Evolutionary conservation across 2,113 vertebrate genomes (phyloP).

Genomic region (Empidonax alnorum): DNA sequence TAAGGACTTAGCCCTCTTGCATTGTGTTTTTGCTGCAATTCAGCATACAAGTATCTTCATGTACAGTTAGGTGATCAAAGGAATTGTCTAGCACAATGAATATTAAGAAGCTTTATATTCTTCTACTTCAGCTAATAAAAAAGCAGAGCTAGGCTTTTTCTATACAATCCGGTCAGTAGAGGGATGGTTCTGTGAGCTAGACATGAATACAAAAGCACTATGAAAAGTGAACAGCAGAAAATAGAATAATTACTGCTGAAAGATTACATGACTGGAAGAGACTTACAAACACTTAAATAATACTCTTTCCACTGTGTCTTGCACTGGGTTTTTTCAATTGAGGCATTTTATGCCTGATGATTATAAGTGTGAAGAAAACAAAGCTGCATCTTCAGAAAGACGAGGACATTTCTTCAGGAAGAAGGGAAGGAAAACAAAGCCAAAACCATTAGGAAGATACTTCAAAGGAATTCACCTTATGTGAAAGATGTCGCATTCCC

Average conservation of each 20-base stretch:
- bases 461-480: not conserved
- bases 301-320: not conserved
- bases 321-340: not conserved
- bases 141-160: not conserved
- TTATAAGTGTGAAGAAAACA: not conserved
- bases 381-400: not conserved
- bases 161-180: not conserved
- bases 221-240: not conserved
- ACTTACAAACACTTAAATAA: not conserved
- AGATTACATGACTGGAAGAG: not conserved
- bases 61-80: not conserved
- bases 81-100: not conserved
- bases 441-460: not conserved
- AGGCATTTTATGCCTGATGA: not conserved
- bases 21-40: not conserved
- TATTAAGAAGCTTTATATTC: not conserved
- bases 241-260: not conserved
- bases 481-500: not conserved
- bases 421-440: not conserved
- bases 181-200: not conserved
- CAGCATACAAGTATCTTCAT: not conserved
- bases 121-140: not conserved
- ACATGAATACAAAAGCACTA: rapidly evolving
- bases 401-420: not conserved
- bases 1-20: not conserved